Evolutionary conservation across 2,113 vertebrate genomes (phyloP).

Genomic region (Hipposideros armiger): DNA sequence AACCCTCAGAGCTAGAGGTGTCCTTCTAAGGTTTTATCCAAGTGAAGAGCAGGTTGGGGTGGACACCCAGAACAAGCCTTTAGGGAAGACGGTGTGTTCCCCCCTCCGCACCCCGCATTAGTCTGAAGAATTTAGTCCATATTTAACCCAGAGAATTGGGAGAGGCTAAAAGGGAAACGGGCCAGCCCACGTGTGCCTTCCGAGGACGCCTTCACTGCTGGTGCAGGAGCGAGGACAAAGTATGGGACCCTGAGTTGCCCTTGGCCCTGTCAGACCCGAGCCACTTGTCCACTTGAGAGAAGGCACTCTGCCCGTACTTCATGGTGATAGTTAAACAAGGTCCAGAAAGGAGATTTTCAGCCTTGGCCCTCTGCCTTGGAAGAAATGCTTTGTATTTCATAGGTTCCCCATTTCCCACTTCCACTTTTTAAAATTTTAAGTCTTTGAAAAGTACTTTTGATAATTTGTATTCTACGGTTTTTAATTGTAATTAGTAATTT

Average conservation of each 20-base stretch:
- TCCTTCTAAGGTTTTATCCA: background rate
- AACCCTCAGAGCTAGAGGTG: background rate
- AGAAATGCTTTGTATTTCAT: background rate
- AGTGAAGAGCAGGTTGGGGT: background rate
- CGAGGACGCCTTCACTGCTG: background rate
- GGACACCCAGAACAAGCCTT: background rate
- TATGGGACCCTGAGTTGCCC: background rate
- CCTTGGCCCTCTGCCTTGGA: constrained; percentile 1
- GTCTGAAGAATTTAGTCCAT: background rate
- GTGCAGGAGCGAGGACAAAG: too few species aligned
- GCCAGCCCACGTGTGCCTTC: background rate
- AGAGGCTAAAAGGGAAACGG: background rate
- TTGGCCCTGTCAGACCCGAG: background rate
- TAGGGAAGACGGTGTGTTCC: background rate
- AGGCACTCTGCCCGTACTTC: background rate
- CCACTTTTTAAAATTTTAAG: background rate
- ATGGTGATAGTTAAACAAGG: background rate
- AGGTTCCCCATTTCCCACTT: constrained; percentile 16
- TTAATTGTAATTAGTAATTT: background rate
- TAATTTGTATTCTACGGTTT: constrained; percentile 5
- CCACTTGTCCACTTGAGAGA: background rate
- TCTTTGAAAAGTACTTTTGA: constrained; percentile 42
- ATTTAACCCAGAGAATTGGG: background rate
- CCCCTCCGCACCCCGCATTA: background rate
- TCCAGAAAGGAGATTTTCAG: background rate